phyloP scores from a whole-genome alignment of 2,888 invertebrate species.

The Drosophila parthenogenetica region DNA sequence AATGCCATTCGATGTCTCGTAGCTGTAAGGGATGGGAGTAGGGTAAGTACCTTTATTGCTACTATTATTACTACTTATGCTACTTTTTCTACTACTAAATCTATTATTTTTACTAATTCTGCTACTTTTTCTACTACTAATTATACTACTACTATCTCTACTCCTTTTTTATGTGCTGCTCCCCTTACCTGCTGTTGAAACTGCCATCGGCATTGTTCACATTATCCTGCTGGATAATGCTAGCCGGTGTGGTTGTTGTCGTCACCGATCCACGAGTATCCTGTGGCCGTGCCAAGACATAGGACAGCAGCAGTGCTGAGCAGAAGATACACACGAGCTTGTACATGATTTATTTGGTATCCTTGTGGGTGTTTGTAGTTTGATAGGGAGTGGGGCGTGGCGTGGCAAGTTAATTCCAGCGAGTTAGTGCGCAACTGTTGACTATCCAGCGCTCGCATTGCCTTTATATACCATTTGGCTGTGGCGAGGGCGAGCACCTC shows the following conservation, averaged over 20 bases:
- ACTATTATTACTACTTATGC: no score
- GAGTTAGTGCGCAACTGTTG: constrained; percentile 68
- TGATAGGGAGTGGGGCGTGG: constrained; percentile 33
- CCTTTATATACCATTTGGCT: constrained; percentile 70
- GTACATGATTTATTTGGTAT: constrained; percentile 63
- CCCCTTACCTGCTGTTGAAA: constrained; percentile 85
- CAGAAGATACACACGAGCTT: constrained; percentile 71
- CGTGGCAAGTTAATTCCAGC: constrained; percentile 58
- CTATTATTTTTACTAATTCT: no score
- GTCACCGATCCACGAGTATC: constrained; percentile 62
- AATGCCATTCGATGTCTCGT: constrained; percentile 92
- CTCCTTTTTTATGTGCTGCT: neutral
- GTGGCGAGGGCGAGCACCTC: constrained; percentile 56
- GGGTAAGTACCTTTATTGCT: no score
- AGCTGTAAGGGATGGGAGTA: constrained; percentile 85
- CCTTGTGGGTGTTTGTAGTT: constrained; percentile 7
- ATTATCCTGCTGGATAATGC: constrained; percentile 85
- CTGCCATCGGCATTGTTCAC: constrained; percentile 85
- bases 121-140: no score
- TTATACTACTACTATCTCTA: no score
- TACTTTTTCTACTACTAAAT: no score
- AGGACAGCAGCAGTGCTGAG: constrained; percentile 73
- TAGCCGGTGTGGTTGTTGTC: constrained; percentile 84
- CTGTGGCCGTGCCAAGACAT: constrained; percentile 78
- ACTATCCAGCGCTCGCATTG: constrained; percentile 38